Base-by-base conservation (phyloP, 2,888 invertebrate genomes). In the Chloroclystis v-ata region DNA sequence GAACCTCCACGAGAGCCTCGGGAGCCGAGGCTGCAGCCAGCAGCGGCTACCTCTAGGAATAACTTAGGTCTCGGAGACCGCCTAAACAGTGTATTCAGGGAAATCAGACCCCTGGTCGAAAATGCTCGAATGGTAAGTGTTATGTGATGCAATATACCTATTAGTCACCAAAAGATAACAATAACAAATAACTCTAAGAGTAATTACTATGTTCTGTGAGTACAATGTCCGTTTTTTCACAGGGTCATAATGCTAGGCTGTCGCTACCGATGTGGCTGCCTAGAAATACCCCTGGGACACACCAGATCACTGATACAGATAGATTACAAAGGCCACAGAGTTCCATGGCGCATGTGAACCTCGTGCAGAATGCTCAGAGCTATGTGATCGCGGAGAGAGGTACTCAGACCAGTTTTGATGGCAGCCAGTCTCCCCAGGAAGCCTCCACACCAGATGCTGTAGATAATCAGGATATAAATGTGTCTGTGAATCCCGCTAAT, bases 91-190 rank as follows among this genome's bases (percentile, higher is more conserved):
- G 84, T 86, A 11, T 82, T 92, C 52, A 88, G 92, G 62, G 92
- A 91, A 75, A 91, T 92, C 41, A 87, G 91, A 61, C 92, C 92
- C n/a, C 78, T 92, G 4, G 90, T 92, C 9, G 91, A 91, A 75
- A 89, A 91, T 65, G 91, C 91, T 39, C 82, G 90, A 47, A 89
- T 84, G 78, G 89, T 88, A 78, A 72, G 63, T 35, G 16, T 10
- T 32, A 54, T 59, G 49, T 63, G 58, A 61, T 64, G 59, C 58
- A 59, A 62, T 25, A 52, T 24, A 12, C n/a, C n/a, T 45, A 39
- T 58, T 54, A 47, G 39, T 56, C 45, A 57, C 40, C 37, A 16
- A 33, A 33, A 13, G 5, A 32, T 7, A 20, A 20, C n/a, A n/a
- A n/a, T n/a, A n/a, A n/a, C n/a, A n/a, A 20, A 20, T 20, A 20